Conservation (phyloP, 2,888 invertebrate genomes). For the Lutraria lutraria region DNA sequence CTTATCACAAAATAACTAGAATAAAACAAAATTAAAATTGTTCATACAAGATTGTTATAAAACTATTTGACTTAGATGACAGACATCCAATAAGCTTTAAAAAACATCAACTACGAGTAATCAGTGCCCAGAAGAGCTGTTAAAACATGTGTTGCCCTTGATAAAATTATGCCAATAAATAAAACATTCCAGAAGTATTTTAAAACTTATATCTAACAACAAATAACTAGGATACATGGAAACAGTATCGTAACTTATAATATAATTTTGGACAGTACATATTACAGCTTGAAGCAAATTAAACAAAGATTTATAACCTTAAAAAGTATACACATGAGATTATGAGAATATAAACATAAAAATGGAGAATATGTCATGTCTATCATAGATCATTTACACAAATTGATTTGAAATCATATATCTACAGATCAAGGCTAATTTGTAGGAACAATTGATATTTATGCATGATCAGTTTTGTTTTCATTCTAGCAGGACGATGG, state of each 20-base stretch:
- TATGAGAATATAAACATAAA: slow-evolving; percentile 17
- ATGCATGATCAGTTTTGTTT: too few species aligned
- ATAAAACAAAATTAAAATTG: too few species aligned
- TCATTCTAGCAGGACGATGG: too few species aligned
- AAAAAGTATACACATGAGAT: background rate
- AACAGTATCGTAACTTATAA: background rate
- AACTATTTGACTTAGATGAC: too few species aligned
- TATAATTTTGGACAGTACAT: slow-evolving; percentile 4
- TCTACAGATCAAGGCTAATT: too few species aligned
- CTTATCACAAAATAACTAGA: too few species aligned
- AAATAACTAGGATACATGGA: slow-evolving; percentile 20
- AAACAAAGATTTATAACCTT: slow-evolving; percentile 15
- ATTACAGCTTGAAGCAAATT: slow-evolving; percentile 5
- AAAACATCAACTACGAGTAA: too few species aligned
- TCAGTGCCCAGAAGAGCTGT: too few species aligned
- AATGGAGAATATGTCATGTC: slow-evolving; percentile 13
- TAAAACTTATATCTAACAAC: slow-evolving; percentile 28
- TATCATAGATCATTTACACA: background rate
- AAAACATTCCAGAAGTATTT: background rate
- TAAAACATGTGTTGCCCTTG: slow-evolving; percentile 2
- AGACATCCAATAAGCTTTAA: too few species aligned
- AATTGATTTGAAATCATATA: background rate
- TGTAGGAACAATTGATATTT: too few species aligned
- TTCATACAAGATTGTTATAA: too few species aligned
- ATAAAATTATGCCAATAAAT: background rate